Base-by-base conservation (phyloP, 1,140 invertebrate species). In the Rhizoglyphus robini region DNA sequence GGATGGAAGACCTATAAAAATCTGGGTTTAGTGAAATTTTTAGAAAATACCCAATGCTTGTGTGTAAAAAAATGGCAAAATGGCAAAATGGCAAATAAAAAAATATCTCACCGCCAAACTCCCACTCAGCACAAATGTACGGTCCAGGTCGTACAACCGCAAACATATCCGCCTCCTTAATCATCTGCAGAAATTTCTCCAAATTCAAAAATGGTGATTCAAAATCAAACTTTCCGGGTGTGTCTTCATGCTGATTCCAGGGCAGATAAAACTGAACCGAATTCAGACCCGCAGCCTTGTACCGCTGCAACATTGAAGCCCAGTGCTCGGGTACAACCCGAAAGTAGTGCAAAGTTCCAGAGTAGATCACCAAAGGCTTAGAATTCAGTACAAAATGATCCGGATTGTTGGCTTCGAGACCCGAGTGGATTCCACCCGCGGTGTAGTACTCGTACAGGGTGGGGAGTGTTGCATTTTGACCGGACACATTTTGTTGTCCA, bases 271-370 rank as follows among this genome's bases (percentile, higher is more conserved):
- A 72, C 70, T 81, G 78, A 36, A 81, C 71, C 4, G 79, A 74
- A 75, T 81, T 79, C 8, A 81, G 67, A 23, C 80, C 80, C 46
- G 74, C 76, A 46, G 73, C 72, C 68, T 73, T 72, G 72, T 80
- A 77, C 68, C 78, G 77, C n/a, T 67, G 54, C 20, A 81, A 69
- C 63, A 78, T 68, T 67, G 81, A 79, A 63, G 73, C 65, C 80
- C 80, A 81, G 65, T 78, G 76, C 41, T 74, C 68, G 20, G 71
- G 71, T 20, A 75, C 79, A 13, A 80, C 74, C 29, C 80, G 70
- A 59, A 74, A 77, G 65, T 80, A 81, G 69, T 81, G 80, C n/a
- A 81, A 72, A 63, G 76, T 77, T 4, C 79, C 79, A 18, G 78
- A 77, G 31, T 80, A 71, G 67, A 80, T 80, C 20, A 73, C 73